Evolutionary conservation across 2,888 invertebrate genomes (phyloP), one percentile per base, ranked within the genome.

Genomic region (Dromius quadrimaculatus): DNA sequence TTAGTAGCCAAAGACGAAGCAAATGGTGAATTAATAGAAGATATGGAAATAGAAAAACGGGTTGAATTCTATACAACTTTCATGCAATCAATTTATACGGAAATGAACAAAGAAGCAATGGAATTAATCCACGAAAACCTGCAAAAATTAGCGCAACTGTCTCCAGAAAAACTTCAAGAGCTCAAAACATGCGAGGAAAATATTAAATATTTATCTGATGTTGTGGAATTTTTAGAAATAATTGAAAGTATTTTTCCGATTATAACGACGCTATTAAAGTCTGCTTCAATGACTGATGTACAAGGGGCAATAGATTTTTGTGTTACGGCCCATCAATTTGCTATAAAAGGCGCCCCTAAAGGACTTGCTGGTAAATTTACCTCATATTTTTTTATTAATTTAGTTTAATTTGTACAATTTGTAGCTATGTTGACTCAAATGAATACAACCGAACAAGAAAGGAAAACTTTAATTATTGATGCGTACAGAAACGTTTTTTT

Each of bases 261-360:
- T n/a, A 88, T 94, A 71, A 89, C 90, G 74, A 86, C 90, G 15
- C 83, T 96, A 77, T 83, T 97, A 8, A 87, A 89, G 80, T 91
- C 92, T 0, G 88, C 88, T 74, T 88, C 88, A 72, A 87, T 90
- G 2, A 87, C 91, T 0, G 97, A 97, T 80, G 92, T 95, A 9
- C 87, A 91, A 64, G 97, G 97, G 80, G 92, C 97, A 0, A 92
- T 97, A 20, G 90, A 93, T 71, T 94, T 97, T 79, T 92, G 97
- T 75, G 92, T 93, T 0, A 88, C 91, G 0, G 92, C 93, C 0
- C 90, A 89, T 77, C 87, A 91, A 74, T 94, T 94, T 78, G 89
- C 90, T 64, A 88, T 94, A n/a, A 87, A 89, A 72, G 89, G 89
- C 61, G 90, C 91, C 1, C 87, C 89, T 74, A 77, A 83, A 32